Evolutionary conservation across 2,888 invertebrate species (phyloP), one percentile per base, ranked within the genome.

Genomic region (Drosophila longiperda): DNA sequence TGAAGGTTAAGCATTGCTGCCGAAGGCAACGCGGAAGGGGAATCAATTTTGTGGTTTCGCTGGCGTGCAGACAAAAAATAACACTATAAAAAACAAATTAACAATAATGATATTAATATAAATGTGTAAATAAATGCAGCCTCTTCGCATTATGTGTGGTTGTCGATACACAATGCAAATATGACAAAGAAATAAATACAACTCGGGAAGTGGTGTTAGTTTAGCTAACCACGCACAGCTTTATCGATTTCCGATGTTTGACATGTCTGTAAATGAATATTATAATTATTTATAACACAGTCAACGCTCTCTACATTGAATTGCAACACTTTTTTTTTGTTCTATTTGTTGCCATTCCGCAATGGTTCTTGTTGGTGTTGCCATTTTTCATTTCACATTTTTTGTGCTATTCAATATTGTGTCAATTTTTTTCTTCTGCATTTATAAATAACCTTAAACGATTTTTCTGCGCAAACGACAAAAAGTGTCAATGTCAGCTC

Each of bases 401-500:
- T n/a, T 34, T 60, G 62, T 32, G 8, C 36, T 42, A 49, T 57
- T 48, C 48, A 63, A 34, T 66, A 55, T 52, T 58, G 53, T 59
- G 45, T 58, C 26, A 54, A 36, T 48, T 50, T 52, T 48, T 54
- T 33, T 68, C 49, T 66, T 54, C 61, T 74, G 64, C 45, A 67
- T 76, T 84, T 87, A 85, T 87, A 85, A 85, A 85, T 85, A 85
- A 87, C 73, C 85, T 87, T 82, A 79, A 87, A 77, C 69, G 88
- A 82, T 78, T 86, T 81, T 80, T 69, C 58, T 75, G 67, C 73
- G 75, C 82, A 70, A 80, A 59, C 52, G 67, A 75, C 75, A 65
- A 86, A 87, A 90, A 90, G 87, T 87, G 87, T 87, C 87, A 90
- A 87, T 87, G 87, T 87, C 89, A 87, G 87, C 89, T 86, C 83